These are phyloP conservation scores for Archivesica marissinica DNA, from an alignment of 1,140 invertebrate species.

Conservation along the genomic window DNA sequence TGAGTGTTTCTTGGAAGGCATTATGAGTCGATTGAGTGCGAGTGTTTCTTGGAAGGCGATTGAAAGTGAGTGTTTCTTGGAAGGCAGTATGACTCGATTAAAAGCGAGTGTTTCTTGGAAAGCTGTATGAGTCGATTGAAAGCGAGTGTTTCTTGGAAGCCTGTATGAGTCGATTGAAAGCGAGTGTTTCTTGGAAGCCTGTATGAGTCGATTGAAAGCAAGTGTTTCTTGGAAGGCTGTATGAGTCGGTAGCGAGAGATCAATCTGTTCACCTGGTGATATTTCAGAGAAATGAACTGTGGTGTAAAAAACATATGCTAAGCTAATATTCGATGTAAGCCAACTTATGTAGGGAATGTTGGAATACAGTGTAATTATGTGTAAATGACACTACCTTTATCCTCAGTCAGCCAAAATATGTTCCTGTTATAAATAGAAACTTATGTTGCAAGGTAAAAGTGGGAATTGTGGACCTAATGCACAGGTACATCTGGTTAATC, in stretches of 20 bases:
- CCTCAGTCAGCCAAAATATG: neutral
- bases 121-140: no score
- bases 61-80: no score
- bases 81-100: no score
- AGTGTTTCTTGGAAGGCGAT: no score
- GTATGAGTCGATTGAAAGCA: neutral
- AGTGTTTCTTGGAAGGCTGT: neutral
- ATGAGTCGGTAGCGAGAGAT: neutral
- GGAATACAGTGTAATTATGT: constrained; percentile 10
- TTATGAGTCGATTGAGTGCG: neutral
- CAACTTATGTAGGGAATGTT: constrained; percentile 19
- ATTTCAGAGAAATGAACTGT: neutral
- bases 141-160: no score
- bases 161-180: no score
- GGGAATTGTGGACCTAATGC: constrained; percentile 9
- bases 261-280: neutral
- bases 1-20: neutral
- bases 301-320: constrained; percentile 33
- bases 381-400: constrained; percentile 29
- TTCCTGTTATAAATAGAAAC: constrained; percentile 37
- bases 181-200: neutral
- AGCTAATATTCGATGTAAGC: constrained; percentile 1
- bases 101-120: no score
- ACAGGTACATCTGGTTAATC: neutral
- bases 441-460: constrained; percentile 17